Conservation (phyloP, 2,797 vertebrate species). For the Phrynocephalus guinanensis region DNA sequence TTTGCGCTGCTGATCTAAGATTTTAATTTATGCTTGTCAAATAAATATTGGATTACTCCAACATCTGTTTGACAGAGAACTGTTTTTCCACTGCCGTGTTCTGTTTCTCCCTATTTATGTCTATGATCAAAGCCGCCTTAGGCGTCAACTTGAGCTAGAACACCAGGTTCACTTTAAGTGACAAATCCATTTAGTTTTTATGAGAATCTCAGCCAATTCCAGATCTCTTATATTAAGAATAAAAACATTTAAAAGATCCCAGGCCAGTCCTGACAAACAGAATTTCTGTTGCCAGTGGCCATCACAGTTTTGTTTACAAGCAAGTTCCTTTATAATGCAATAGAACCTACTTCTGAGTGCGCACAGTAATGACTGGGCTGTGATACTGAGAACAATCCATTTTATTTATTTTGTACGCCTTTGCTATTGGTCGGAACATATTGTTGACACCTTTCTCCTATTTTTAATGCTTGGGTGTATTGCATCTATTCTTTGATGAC, state of each 20-base stretch:
- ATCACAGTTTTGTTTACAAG: background rate
- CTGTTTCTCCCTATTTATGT: constrained; percentile 6
- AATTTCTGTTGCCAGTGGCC: background rate
- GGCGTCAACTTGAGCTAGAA: constrained; percentile 3
- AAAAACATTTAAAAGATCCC: background rate
- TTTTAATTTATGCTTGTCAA: constrained; percentile 32
- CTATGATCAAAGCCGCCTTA: constrained; percentile 1
- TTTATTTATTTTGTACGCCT: background rate
- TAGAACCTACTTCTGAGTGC: background rate
- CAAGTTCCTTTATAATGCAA: background rate
- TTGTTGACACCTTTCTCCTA: background rate
- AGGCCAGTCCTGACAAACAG: background rate
- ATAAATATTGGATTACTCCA: constrained; percentile 11
- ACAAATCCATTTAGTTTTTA: constrained; percentile 5
- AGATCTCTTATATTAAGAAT: background rate
- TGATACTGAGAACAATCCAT: background rate
- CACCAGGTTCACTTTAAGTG: background rate
- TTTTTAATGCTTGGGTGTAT: background rate
- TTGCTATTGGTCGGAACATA: background rate
- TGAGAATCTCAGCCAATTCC: background rate
- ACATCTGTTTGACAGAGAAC: background rate
- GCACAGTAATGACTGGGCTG: background rate
- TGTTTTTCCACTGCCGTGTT: constrained; percentile 3
- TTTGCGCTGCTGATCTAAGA: background rate
- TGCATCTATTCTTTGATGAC: background rate